Percentiles rank a stretch among this genome's conserved stretches.
These are phyloP conservation scores for Ectemnius cavifrons DNA, from an alignment of 2,888 invertebrate species.

Conservation along the genomic window DNA sequence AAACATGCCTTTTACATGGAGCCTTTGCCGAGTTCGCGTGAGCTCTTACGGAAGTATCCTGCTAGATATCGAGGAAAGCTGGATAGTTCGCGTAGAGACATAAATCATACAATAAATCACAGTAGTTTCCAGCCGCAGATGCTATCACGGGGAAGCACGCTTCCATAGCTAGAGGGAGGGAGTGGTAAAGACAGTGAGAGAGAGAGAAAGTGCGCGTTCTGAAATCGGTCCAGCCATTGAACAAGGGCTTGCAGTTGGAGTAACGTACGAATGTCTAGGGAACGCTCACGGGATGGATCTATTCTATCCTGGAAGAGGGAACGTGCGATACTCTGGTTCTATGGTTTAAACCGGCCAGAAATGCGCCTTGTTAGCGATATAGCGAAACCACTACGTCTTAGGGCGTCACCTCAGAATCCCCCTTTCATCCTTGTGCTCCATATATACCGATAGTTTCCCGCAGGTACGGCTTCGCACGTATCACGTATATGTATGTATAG, in stretches of 20 bases:
- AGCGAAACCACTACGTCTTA: constrained; percentile 39
- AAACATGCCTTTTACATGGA: neutral
- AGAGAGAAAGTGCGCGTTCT: neutral
- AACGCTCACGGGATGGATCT: neutral
- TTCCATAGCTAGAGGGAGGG: neutral
- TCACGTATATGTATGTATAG: constrained; percentile 6
- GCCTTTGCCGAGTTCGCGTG: neutral
- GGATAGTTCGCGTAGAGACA: constrained; percentile 27
- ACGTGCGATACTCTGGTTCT: constrained; percentile 35
- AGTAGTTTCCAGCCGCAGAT: constrained; percentile 11
- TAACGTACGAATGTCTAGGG: constrained; percentile 1
- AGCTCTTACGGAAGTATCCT: neutral
- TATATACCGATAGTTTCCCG: constrained; percentile 5
- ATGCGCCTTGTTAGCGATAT: constrained; percentile 52
- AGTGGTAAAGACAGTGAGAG: too few relatives aligned
- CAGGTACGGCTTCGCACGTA: constrained; percentile 16
- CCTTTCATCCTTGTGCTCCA: neutral
- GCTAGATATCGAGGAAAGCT: too few relatives aligned
- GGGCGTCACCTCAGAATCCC: constrained; percentile 31
- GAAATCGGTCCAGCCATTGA: constrained; percentile 38
- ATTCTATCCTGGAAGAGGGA: constrained; percentile 12
- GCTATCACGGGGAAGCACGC: constrained; percentile 15
- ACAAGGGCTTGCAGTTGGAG: constrained; percentile 29
- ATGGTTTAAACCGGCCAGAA: constrained; percentile 38
- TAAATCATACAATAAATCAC: constrained; percentile 52